phyloP scores from a whole-genome alignment of 2,888 invertebrate species.

The Crioceris asparagi region DNA sequence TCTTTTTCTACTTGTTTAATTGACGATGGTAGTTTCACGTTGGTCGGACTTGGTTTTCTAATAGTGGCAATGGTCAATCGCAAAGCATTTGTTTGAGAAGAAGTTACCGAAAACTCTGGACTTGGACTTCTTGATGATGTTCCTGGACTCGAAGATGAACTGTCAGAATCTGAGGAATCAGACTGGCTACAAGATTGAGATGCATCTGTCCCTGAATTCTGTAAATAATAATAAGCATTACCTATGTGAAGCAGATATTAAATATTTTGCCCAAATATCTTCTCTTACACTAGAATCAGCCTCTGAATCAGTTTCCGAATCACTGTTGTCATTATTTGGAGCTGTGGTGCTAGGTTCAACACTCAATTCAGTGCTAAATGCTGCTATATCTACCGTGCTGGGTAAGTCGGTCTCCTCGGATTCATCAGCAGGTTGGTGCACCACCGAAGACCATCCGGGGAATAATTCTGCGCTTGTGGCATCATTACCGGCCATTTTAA shows the following conservation, averaged over 20 bases:
- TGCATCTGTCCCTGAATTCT: slow-evolving; percentile 41
- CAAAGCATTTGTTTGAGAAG: slow-evolving; percentile 47
- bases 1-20: slow-evolving; percentile 16
- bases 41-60: slow-evolving; percentile 40
- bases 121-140: slow-evolving; percentile 35
- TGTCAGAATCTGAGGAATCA: slow-evolving; percentile 37
- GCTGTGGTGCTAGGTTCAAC: slow-evolving; percentile 27
- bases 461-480: slow-evolving; percentile 36
- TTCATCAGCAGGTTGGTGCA: slow-evolving; percentile 49
- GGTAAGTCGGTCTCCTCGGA: slow-evolving; percentile 52
- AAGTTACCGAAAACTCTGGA: slow-evolving; percentile 51
- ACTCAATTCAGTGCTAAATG: slow-evolving; percentile 44
- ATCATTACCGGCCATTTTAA: slow-evolving; percentile 37
- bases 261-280: background rate
- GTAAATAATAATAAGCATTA: slow-evolving; percentile 12
- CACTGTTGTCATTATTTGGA: slow-evolving; percentile 29
- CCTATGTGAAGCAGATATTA: background rate
- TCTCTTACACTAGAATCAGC: slow-evolving; percentile 41
- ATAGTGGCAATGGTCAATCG: slow-evolving; percentile 52
- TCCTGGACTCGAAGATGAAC: slow-evolving; percentile 35
- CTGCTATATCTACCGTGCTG: slow-evolving; percentile 56
- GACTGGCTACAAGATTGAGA: slow-evolving; percentile 37
- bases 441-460: slow-evolving; percentile 46
- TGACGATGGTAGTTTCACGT: too few species aligned
- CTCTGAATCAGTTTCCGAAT: slow-evolving; percentile 49